A percentile compares a stretch with the other conserved stretches of the same genome.
phyloP scores from a whole-genome alignment of 2,888 invertebrate genomes.

The Tipula confusa region DNA sequence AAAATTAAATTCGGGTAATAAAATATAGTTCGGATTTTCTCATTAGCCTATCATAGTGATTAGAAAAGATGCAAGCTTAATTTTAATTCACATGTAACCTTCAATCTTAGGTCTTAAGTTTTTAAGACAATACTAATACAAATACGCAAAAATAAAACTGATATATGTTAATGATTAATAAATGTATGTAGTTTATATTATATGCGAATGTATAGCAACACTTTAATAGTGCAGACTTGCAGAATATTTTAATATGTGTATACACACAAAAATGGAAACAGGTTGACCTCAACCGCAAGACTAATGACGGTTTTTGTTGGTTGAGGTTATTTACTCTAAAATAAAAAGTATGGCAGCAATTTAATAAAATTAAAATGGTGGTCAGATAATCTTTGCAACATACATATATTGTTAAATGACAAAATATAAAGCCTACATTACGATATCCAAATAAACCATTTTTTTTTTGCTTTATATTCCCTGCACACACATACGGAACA shows the following conservation, averaged over 20 bases:
- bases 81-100: too few species aligned
- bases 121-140: too few species aligned
- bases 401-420: neutral
- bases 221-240: neutral
- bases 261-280: neutral
- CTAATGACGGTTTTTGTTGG: neutral
- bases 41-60: too few species aligned
- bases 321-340: slow-evolving; percentile 20
- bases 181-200: neutral
- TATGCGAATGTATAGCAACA: neutral
- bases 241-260: neutral
- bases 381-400: neutral
- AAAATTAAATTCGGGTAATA: too few species aligned
- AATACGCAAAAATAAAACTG: too few species aligned
- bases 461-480: neutral
- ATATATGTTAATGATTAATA: too few species aligned
- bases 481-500: neutral
- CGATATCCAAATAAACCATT: neutral
- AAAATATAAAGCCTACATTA: neutral
- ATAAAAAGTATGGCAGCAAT: neutral
- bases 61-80: too few species aligned
- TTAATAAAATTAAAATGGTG: neutral
- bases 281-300: slow-evolving; percentile 20
- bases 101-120: too few species aligned
- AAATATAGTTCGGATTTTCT: too few species aligned